A percentile compares a stretch with the other conserved stretches of the same genome.
phyloP scores from a whole-genome alignment of 2,113 vertebrate genomes.

The Hydrolagus affinis region DNA sequence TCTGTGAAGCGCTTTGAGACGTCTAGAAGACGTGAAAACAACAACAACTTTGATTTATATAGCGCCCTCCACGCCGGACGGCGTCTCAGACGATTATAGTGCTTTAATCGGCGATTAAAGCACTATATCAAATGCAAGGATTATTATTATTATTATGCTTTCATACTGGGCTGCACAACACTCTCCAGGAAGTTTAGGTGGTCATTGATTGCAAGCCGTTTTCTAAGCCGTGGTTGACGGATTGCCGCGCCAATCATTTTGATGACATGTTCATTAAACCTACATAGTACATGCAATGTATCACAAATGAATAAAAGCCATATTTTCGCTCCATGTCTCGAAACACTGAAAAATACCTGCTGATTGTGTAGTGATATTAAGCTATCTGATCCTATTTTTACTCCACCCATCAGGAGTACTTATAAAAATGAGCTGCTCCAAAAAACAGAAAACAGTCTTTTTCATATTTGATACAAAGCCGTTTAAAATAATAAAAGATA shows the following conservation, averaged over 20 bases:
- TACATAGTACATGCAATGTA: not conserved
- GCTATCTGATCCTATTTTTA: not conserved
- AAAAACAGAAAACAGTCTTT: not conserved
- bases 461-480: not conserved
- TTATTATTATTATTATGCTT: too few relatives aligned
- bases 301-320: not conserved
- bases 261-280: not conserved
- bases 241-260: not conserved
- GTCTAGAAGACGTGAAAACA: too few relatives aligned
- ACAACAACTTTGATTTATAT: too few relatives aligned
- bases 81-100: too few relatives aligned
- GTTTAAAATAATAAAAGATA: not conserved
- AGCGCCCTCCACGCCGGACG: too few relatives aligned
- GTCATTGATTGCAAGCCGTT: not conserved
- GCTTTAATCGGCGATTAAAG: too few relatives aligned
- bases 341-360: not conserved
- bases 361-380: not conserved
- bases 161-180: not conserved
- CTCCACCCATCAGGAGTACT: not conserved
- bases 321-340: not conserved
- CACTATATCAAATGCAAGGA: too few relatives aligned
- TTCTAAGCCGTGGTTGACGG: not conserved
- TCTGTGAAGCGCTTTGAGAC: too few relatives aligned
- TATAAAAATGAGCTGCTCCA: not conserved
- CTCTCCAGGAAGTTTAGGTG: not conserved